These are phyloP conservation scores for Hedya salicella DNA, from an alignment of 2,888 invertebrate genomes.

Conservation along the genomic window DNA sequence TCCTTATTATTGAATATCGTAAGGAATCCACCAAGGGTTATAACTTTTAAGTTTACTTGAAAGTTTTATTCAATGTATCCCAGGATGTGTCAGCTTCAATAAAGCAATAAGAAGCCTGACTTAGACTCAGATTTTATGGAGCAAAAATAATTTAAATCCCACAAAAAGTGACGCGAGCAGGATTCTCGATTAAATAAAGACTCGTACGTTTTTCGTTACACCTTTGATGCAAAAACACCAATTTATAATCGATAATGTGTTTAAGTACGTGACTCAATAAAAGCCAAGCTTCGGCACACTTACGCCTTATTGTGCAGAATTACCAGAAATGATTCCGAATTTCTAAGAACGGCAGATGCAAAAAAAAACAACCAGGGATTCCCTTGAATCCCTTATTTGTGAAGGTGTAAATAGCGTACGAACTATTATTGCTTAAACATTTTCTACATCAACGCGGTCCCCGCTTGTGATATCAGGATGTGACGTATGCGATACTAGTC, in stretches of 20 bases:
- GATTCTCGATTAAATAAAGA: not conserved
- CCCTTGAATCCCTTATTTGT: constrained; percentile 16
- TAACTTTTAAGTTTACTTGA: too few species aligned
- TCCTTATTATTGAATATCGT: too few species aligned
- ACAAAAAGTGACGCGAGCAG: too few species aligned
- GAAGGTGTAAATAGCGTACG: constrained; percentile 4
- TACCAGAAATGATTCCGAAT: constrained; percentile 22
- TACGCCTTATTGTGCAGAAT: constrained; percentile 7
- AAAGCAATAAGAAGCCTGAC: too few species aligned
- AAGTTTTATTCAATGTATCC: too few species aligned
- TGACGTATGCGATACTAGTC: constrained; percentile 28
- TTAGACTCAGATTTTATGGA: too few species aligned
- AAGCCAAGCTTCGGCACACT: constrained; percentile 33
- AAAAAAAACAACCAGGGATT: constrained; percentile 33
- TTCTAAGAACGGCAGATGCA: constrained; percentile 36
- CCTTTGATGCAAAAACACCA: constrained; percentile 8
- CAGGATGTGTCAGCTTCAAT: too few species aligned
- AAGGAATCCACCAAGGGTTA: too few species aligned
- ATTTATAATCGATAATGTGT: constrained; percentile 14
- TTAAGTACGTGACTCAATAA: constrained; percentile 34
- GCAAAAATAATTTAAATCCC: too few species aligned
- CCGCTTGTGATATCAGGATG: not conserved
- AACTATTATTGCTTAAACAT: constrained; percentile 14
- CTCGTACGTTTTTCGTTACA: not conserved
- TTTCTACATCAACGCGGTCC: not conserved